Evolutionary conservation across 2,113 vertebrate species (phyloP).

Genomic region (Romanogobio albipinnatus): DNA sequence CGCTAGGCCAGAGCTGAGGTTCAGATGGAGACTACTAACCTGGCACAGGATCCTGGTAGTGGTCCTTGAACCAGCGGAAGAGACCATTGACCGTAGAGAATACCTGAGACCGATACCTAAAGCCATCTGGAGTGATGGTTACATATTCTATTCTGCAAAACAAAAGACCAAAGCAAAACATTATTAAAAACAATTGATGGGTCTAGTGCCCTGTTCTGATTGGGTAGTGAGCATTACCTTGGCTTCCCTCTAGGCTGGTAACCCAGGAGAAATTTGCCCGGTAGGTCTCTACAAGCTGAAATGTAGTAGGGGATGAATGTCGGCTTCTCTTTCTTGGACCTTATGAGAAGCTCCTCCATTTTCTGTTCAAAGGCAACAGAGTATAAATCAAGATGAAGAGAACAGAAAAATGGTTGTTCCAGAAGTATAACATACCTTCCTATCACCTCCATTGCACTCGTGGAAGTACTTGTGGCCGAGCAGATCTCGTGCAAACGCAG

Average conservation of each 20-base stretch:
- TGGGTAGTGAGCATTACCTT: conserved; percentile 75
- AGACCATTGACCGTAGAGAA: conserved; percentile 94
- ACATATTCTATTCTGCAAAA: conserved; percentile 90
- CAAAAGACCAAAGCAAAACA: background rate
- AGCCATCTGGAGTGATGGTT: conserved; percentile 95
- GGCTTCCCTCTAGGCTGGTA: conserved; percentile 97
- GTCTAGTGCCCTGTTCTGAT: background rate
- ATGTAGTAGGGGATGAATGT: conserved; percentile 97
- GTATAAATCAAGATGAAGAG: background rate
- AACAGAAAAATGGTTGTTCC: background rate
- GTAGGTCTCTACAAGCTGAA: conserved; percentile 93
- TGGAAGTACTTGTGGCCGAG: conserved; percentile 96
- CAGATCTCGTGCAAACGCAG: conserved; percentile 94
- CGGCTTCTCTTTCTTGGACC: conserved; percentile 94
- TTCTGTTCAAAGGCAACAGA: conserved; percentile 77
- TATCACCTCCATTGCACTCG: conserved; percentile 87
- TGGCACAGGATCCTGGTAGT: conserved; percentile 97
- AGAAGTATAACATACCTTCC: conserved; percentile 79
- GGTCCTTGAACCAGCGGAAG: conserved; percentile 99
- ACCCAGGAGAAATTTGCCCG: conserved; percentile 95
- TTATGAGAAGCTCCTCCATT: conserved; percentile 93
- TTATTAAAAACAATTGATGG: background rate
- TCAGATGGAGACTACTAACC: conserved; percentile 69
- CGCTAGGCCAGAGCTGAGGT: background rate
- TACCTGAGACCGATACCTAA: conserved; percentile 94